phyloP scores from a whole-genome alignment of 2,113 vertebrate species.

The Grantiella picta region DNA sequence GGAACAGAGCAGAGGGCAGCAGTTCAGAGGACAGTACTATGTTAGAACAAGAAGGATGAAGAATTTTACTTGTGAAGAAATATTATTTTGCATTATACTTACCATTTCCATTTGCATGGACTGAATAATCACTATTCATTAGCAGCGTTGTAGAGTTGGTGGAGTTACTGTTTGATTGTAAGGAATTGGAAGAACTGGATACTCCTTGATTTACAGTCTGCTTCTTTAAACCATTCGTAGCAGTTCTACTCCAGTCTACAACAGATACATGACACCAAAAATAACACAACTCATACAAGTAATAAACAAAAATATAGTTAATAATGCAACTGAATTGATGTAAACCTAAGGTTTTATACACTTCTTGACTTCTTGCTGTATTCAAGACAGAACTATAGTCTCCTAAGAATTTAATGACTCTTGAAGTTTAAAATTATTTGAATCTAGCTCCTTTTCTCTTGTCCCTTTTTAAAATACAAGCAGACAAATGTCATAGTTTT shows the following conservation, averaged over 20 bases:
- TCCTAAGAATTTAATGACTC: not conserved
- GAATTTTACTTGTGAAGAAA: not conserved
- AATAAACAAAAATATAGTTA: slow-evolving; percentile 30
- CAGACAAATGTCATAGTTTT: not conserved
- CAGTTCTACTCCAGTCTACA: slow-evolving; percentile 82
- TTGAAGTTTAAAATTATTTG: not conserved
- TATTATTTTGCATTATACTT: slow-evolving; percentile 45
- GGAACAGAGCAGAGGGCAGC: not conserved
- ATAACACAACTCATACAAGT: slow-evolving; percentile 36
- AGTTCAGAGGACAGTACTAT: not conserved
- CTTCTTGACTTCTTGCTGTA: not conserved
- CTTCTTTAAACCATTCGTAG: slow-evolving; percentile 81
- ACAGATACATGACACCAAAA: slow-evolving; percentile 57
- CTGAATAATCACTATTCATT: slow-evolving; percentile 76
- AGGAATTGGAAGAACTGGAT: slow-evolving; percentile 81
- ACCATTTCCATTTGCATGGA: slow-evolving; percentile 76
- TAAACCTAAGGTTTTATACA: not conserved
- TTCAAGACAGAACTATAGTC: not conserved
- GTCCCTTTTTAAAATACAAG: not conserved
- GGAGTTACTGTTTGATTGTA: slow-evolving; percentile 81
- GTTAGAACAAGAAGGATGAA: not conserved
- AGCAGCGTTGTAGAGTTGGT: slow-evolving; percentile 78
- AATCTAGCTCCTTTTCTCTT: not conserved
- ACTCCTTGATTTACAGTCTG: slow-evolving; percentile 81
- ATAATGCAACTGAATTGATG: slow-evolving; percentile 1